A percentile compares a stretch with the other conserved stretches of the same genome.
Evolutionary conservation across 1,140 invertebrate species (phyloP).

Genomic region (Sweltsa coloradensis): DNA sequence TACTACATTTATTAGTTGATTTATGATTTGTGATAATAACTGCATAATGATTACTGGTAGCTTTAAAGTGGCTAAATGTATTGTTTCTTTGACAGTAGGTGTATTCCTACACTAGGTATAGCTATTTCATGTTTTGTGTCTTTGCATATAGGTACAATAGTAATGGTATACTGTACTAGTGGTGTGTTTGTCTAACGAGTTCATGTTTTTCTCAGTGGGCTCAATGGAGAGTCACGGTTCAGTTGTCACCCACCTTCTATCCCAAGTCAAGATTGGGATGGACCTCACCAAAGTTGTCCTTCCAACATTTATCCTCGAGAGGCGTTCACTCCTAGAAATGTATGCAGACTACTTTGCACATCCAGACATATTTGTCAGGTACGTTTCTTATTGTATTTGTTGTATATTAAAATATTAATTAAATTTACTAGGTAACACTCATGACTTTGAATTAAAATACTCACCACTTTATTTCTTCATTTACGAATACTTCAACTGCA

Average conservation of each 20-base stretch:
- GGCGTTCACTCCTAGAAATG: slow-evolving; percentile 92
- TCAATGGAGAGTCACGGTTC: slow-evolving; percentile 90
- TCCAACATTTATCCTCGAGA: slow-evolving; percentile 93
- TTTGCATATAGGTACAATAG: background rate
- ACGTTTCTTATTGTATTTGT: slow-evolving; percentile 33
- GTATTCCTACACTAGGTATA: slow-evolving; percentile 21
- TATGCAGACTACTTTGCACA: slow-evolving; percentile 98
- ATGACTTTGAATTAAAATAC: too few relatives aligned
- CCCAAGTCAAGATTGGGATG: slow-evolving; percentile 97
- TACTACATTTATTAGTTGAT: too few relatives aligned
- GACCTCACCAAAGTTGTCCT: slow-evolving; percentile 94
- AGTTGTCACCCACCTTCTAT: slow-evolving; percentile 85
- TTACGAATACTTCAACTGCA: too few relatives aligned
- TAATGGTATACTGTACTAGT: background rate
- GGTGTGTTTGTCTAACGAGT: background rate
- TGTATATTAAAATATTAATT: too few relatives aligned
- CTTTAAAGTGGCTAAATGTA: too few relatives aligned
- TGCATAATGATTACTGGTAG: too few relatives aligned
- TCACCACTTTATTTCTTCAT: too few relatives aligned
- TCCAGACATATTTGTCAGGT: slow-evolving; percentile 92
- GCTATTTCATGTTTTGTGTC: background rate
- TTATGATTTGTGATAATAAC: too few relatives aligned
- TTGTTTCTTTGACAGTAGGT: too few relatives aligned
- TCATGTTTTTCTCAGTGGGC: slow-evolving; percentile 31
- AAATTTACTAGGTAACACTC: too few relatives aligned